Percentiles rank a stretch among this genome's conserved stretches.
phyloP scores from a whole-genome alignment of 2,797 vertebrate genomes.

The Sitta carolinensis region DNA sequence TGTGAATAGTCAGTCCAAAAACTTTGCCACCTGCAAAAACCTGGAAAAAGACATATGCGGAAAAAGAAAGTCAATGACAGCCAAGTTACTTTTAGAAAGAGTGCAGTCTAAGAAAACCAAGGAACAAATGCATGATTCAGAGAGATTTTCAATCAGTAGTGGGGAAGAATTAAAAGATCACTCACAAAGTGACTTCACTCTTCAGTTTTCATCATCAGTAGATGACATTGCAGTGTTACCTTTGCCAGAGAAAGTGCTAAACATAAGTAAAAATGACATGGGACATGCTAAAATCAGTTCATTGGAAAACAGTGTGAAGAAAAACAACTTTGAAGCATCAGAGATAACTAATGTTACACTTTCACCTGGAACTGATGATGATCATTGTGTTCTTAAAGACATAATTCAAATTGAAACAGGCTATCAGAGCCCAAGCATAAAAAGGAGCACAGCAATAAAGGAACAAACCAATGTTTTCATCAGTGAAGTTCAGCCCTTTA shows the following conservation, averaged over 20 bases:
- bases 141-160: conserved; percentile 35
- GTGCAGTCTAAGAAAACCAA: conserved; percentile 68
- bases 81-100: conserved; percentile 75
- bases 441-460: conserved; percentile 70
- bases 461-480: conserved; percentile 62
- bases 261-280: conserved; percentile 69
- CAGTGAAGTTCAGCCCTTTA: conserved; percentile 67
- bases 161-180: conserved; percentile 43
- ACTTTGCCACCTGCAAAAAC: conserved; percentile 5
- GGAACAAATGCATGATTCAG: not conserved
- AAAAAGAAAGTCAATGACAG: conserved; percentile 67
- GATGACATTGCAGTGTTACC: conserved; percentile 70
- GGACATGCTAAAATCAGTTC: conserved; percentile 65
- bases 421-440: conserved; percentile 54
- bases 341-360: conserved; percentile 22
- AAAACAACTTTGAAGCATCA: conserved; percentile 38
- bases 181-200: conserved; percentile 25
- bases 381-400: conserved; percentile 69
- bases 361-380: conserved; percentile 48
- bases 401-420: conserved; percentile 53
- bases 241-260: conserved; percentile 81
- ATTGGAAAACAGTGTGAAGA: conserved; percentile 47
- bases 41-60: conserved; percentile 8
- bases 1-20: conserved; percentile 18
- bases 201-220: conserved; percentile 42